Conservation (phyloP, 1,140 invertebrate genomes). For the Phortica variegata region DNA sequence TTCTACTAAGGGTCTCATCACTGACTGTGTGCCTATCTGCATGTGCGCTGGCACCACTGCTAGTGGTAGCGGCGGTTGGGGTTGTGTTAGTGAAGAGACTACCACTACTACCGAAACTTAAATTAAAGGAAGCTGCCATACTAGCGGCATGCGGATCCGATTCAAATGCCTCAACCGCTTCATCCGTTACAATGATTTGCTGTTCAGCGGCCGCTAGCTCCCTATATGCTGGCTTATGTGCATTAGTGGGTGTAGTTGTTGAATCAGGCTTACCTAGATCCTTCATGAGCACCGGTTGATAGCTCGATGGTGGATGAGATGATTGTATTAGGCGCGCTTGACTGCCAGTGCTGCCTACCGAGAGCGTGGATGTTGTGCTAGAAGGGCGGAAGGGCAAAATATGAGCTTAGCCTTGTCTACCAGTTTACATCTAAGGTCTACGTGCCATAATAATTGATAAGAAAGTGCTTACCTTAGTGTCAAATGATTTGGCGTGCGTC, state of each 20-base stretch:
- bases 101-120: constrained; percentile 54
- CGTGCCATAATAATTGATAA: background rate
- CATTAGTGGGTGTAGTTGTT: background rate
- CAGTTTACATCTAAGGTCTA: background rate
- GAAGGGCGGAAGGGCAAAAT: constrained; percentile 15
- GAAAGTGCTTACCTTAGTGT: constrained; percentile 78
- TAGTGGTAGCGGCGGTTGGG: constrained; percentile 9
- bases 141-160: constrained; percentile 43
- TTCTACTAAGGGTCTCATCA: constrained; percentile 17
- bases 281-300: constrained; percentile 79
- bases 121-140: constrained; percentile 49
- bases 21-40: constrained; percentile 5
- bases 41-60: background rate
- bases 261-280: constrained; percentile 76
- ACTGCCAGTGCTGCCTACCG: constrained; percentile 88
- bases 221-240: background rate
- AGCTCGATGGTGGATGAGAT: constrained; percentile 86
- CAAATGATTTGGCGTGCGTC: constrained; percentile 87
- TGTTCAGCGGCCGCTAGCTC: constrained; percentile 29
- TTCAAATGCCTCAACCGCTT: constrained; percentile 11
- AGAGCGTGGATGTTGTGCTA: constrained; percentile 90
- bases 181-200: background rate
- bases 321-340: constrained; percentile 91
- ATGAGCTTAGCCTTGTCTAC: background rate
- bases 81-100: constrained; percentile 35